These are phyloP conservation scores for Hetaerina titia DNA, from an alignment of 2,888 invertebrate genomes.

Conservation along the genomic window DNA sequence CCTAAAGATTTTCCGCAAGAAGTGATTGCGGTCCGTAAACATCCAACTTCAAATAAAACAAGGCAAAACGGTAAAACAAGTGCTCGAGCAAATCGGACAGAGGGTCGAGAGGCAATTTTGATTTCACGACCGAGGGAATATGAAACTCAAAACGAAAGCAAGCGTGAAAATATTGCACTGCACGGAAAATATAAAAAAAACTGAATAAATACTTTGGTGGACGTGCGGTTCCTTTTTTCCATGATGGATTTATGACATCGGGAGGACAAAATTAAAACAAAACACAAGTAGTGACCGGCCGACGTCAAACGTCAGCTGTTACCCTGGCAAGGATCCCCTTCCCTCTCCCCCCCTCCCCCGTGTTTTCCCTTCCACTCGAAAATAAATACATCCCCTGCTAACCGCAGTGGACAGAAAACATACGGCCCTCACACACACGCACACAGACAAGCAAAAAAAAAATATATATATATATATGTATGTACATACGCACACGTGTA, in stretches of 20 bases:
- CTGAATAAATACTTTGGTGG: constrained; percentile 40
- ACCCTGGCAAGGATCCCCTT: constrained; percentile 44
- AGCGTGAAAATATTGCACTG: constrained; percentile 64
- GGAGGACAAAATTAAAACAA: constrained; percentile 63
- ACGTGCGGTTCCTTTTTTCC: constrained; percentile 37
- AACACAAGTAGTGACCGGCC: constrained; percentile 56
- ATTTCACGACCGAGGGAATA: constrained; percentile 55
- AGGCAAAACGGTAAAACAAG: constrained; percentile 47
- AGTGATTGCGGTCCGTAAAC: constrained; percentile 48
- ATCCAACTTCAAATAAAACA: constrained; percentile 42
- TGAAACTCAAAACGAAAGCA: constrained; percentile 62
- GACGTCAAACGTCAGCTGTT: constrained; percentile 64
- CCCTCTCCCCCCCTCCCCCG: not conserved
- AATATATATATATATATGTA: no score
- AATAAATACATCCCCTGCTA: constrained; percentile 53
- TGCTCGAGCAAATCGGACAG: constrained; percentile 36
- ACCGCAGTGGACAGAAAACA: constrained; percentile 47
- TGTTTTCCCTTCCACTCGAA: constrained; percentile 37
- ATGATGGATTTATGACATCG: constrained; percentile 63
- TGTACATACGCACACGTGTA: not conserved
- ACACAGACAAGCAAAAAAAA: constrained; percentile 12
- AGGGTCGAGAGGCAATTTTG: constrained; percentile 46
- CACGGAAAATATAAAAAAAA: constrained; percentile 46
- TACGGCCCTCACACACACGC: not conserved
- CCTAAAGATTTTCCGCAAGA: constrained; percentile 55